Base-by-base conservation (phyloP, 2,797 vertebrate species). In the Cyprinodon diabolis region DNA sequence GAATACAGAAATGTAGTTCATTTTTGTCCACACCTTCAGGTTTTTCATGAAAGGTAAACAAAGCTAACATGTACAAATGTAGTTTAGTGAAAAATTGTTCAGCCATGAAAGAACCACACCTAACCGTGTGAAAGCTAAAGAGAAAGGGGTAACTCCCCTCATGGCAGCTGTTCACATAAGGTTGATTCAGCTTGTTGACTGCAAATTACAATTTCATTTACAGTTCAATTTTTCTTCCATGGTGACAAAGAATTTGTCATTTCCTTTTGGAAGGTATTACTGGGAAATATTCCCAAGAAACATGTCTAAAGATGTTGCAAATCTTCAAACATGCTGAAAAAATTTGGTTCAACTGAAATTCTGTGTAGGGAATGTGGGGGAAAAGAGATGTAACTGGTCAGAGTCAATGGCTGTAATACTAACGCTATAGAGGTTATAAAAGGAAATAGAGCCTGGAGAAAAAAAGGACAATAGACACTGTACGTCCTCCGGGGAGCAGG, bases 91-190 rank as follows among this genome's bases (percentile, higher is more conserved):
- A 81, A 81, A 81, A 82, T 56, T 68, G 88, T 37, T 77, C 78
- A 80, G 72, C 75, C 76, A 55, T 87, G 70, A 87, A 82, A 79
- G 75, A 76, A 83, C 85, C 89, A 79, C 89, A 71, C 84, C 80
- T 79, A 63, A 0, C n/a, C 84, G 78, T 86, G 58, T 73, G 68
- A 79, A 71, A 48, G 49, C 71, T 88, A 66, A 89, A 85, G 81
- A 75, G 58, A 84, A 77, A 69, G 49, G 11, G 10, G 49, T 48
- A 1, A 7, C 71, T 30, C 40, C 43, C 4, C 30, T 13, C 66
- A 51, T 65, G 7, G 67, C 51, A 68, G 52, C 48, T 47, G 49
- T 82, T 40, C 81, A 79, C 47, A 25, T 52, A 80, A 77, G 66
- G 12, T 15, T 69, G 65, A 85, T 84, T 58, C 74, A 71, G 78